phyloP scores from a whole-genome alignment of 23 tunicate species.

The Diplosoma virens region DNA sequence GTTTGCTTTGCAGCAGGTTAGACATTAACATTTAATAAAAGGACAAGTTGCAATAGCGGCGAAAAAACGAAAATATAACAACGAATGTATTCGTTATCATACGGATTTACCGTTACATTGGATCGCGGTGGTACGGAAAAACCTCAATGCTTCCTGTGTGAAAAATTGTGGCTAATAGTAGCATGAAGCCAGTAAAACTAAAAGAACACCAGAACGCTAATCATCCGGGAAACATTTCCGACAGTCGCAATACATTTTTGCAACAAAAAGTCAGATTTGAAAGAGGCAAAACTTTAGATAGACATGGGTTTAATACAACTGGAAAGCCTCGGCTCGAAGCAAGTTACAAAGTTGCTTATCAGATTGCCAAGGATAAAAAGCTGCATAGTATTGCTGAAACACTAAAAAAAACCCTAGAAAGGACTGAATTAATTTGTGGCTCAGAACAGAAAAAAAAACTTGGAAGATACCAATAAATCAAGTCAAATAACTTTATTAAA shows the following conservation, averaged over 20 bases:
- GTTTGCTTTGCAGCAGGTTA: neutral
- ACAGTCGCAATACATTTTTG: constrained; percentile 5
- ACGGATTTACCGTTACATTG: neutral
- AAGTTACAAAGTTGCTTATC: constrained; percentile 22
- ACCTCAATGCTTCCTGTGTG: constrained; percentile 1
- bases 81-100: neutral
- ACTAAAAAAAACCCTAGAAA: no score
- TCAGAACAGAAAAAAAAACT: no score
- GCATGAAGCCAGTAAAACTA: constrained; percentile 3
- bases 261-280: neutral
- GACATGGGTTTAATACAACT: neutral
- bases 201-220: constrained; percentile 4
- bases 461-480: no score
- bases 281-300: constrained; percentile 5
- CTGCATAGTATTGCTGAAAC: no score
- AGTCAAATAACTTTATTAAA: no score
- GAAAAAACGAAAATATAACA: neutral
- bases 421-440: no score
- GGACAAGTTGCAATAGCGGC: constrained; percentile 11
- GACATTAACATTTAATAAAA: constrained; percentile 5
- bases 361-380: constrained; percentile 26
- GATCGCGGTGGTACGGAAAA: constrained; percentile 12
- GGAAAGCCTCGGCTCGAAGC: constrained; percentile 18
- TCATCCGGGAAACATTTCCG: neutral
- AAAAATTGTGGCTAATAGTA: constrained; percentile 7